phyloP scores from a whole-genome alignment of 2,797 vertebrate genomes.

The Meriones psammophilus region DNA sequence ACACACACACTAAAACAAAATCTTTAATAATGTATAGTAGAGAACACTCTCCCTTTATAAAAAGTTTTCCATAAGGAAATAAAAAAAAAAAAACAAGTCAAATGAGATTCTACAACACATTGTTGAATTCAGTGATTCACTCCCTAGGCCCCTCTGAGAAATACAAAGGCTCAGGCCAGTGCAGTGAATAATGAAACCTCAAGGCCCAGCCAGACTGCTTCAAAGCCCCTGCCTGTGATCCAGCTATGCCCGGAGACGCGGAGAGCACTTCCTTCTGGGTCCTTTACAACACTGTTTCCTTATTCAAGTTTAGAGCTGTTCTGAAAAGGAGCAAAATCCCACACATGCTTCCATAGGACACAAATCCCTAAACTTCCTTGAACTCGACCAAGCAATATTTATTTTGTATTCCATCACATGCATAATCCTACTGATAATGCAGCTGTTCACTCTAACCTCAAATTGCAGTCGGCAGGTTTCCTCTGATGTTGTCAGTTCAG shows the following conservation, averaged over 20 bases:
- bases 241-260: neutral
- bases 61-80: conserved; percentile 20
- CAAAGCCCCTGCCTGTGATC: neutral
- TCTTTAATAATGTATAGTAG: neutral
- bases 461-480: neutral
- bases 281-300: neutral
- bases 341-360: neutral
- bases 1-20: neutral
- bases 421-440: neutral
- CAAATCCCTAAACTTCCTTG: neutral
- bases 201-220: neutral
- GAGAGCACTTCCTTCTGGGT: neutral
- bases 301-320: conserved; percentile 21
- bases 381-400: neutral
- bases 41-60: neutral
- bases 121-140: neutral
- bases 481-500: neutral
- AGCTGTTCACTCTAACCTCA: neutral
- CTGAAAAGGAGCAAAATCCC: neutral
- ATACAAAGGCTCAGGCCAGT: neutral
- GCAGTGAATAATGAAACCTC: neutral
- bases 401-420: neutral
- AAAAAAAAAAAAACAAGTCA: neutral
- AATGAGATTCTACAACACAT: neutral
- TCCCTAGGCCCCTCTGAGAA: neutral